Conservation (phyloP, 2,113 vertebrate genomes). For the Deroptyus accipitrinus region DNA sequence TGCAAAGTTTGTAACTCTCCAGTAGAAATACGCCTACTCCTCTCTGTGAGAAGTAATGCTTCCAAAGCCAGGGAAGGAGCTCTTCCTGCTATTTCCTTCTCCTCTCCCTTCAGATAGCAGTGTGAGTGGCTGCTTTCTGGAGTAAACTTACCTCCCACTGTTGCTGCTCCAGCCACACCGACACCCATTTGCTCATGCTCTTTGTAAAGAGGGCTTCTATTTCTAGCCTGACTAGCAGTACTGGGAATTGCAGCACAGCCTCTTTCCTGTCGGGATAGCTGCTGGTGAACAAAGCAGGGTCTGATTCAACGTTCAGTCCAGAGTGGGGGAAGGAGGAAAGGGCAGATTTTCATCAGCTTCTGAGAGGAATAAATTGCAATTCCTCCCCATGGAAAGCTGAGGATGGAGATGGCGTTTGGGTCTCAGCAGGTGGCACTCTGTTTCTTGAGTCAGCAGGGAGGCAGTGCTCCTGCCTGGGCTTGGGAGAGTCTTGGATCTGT, state of each 20-base stretch:
- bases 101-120: not conserved
- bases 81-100: not conserved
- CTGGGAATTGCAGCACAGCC: not conserved
- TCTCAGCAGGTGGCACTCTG: slow-evolving; percentile 49
- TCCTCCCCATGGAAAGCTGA: not conserved
- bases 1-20: not conserved
- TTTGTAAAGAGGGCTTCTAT: not conserved
- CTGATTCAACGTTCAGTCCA: not conserved
- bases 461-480: not conserved
- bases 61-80: not conserved
- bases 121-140: not conserved
- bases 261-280: not conserved
- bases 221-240: not conserved
- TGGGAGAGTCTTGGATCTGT: not conserved
- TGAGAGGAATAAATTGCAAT: not conserved
- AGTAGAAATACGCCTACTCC: not conserved
- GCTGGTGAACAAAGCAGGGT: not conserved
- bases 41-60: not conserved
- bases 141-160: not conserved
- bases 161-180: not conserved
- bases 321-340: not conserved
- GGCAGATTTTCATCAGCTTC: not conserved
- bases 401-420: not conserved
- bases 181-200: not conserved
- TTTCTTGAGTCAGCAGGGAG: not conserved